These are phyloP conservation scores for Drosophila ohnishii DNA, from an alignment of 1,140 invertebrate genomes.

Conservation along the genomic window DNA sequence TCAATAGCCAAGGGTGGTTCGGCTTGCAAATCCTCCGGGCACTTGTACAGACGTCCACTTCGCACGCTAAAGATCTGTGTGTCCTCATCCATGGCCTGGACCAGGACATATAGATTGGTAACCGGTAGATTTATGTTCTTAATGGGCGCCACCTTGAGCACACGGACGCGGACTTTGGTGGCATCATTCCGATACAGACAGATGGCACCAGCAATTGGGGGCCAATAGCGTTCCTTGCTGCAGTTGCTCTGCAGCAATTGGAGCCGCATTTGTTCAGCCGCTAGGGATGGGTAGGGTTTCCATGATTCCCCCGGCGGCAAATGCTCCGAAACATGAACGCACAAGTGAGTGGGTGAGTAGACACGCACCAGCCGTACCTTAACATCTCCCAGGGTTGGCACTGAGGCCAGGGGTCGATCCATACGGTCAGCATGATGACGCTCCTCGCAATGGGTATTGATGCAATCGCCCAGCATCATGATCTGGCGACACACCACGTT, in stretches of 20 bases:
- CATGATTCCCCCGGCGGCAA: conserved; percentile 19
- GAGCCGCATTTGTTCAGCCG: conserved; percentile 14
- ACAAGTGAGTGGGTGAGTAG: conserved; percentile 53
- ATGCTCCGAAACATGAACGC: conserved; percentile 52
- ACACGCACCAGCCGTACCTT: conserved; percentile 42
- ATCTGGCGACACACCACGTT: conserved; percentile 29
- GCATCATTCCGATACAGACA: not conserved
- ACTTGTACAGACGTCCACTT: conserved; percentile 31
- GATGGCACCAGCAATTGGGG: conserved; percentile 32
- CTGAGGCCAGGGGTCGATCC: conserved; percentile 4
- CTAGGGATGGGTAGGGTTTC: not conserved
- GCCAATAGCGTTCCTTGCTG: conserved; percentile 37
- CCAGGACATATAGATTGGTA: conserved; percentile 22
- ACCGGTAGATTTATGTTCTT: conserved; percentile 20
- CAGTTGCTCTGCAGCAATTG: conserved; percentile 20
- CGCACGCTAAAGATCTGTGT: conserved; percentile 36
- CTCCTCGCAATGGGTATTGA: conserved; percentile 15
- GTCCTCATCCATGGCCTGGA: conserved; percentile 54
- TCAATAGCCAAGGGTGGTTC: conserved; percentile 29
- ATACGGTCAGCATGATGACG: conserved; percentile 21
- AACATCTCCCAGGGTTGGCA: conserved; percentile 32
- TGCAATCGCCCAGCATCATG: conserved; percentile 39
- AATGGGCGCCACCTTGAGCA: conserved; percentile 47
- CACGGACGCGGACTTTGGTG: conserved; percentile 22
- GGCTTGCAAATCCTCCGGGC: conserved; percentile 14